Base-by-base conservation (phyloP, 2,888 invertebrate species). In the Harpagoxenus sublaevis region DNA sequence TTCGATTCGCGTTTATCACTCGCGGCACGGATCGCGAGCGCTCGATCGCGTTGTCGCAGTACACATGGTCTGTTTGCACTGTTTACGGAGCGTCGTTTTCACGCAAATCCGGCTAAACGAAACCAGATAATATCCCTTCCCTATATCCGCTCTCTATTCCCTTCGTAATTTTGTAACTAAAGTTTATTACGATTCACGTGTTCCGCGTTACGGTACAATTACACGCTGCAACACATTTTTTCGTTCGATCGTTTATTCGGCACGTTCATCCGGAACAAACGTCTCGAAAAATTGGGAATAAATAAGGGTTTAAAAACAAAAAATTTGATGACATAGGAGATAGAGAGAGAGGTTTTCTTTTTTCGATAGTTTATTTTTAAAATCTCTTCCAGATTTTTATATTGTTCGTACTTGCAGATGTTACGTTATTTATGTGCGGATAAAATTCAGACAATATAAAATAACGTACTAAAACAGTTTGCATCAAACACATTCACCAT, bases 1-100 rank as follows among this genome's bases (percentile, higher is more conserved):
- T 73, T 88, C 6, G 86, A 66, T 91, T 89, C 73, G 84, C 88
- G 60, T 88, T 90, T 88, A 91, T 89, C 90, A 89, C 71, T 35
- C 88, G 77, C n/a, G 84, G 75, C 23, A 92, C 77, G 28, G 35
- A 84, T 78, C 6, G 79, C 65, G 51, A 86, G 81, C 39, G 90
- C 88, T 28, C 2, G 73, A 23, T 23, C 71, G 48, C 91, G 77
- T 88, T 90, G 60, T 60, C 82, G 87, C 90, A 71, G 90, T 90
- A 70, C 81, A 4, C 28, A 8, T 12, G n/a, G 31, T 39, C 28
- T 55, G 77, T 66, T 77, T 65, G 55, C 42, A 28, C 28, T 55
- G 77, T 66, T 77, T 65, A 65, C 5, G 18, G 39, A 3, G 31
- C 23, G 28, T 28, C 23, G 18, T 57, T 57, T 57, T 35, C 45